Base-by-base conservation (phyloP, 37 sponge, comb jelly and placozoan genomes). In the Spongilla lacustris region DNA sequence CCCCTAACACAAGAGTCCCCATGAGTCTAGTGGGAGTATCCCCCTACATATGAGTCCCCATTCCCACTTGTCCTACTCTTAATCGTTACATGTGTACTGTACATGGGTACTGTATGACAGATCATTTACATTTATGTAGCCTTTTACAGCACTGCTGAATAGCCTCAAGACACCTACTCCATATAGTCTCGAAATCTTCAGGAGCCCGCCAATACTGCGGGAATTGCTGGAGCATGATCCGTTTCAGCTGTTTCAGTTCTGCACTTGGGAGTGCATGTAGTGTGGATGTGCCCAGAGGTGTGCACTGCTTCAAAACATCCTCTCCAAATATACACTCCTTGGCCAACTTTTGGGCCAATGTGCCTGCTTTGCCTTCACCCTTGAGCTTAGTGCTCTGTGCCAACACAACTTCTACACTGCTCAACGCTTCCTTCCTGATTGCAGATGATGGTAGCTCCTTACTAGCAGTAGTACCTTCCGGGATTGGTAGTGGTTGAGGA, bases 71-170 rank as follows among this genome's bases (percentile, higher is more conserved):
- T 46, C 46, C 46, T 46, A 46, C 46, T 46, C 8, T 46, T 46
- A 46, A 46, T 8, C 46, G 8, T 46, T 46, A 4, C 46, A 46
- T 46, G 46, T 8, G 46, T 46, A 46, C 46, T 46, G 8, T 46
- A n/a, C n/a, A n/a, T n/a, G n/a, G n/a, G n/a, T n/a, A n/a, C n/a
- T n/a, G n/a, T n/a, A n/a, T 46, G 46, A 46, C 46, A 46, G 46
- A 46, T 46, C 46, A 46, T 46, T 46, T 46, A 69, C n/a, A n/a
- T n/a, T n/a, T n/a, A n/a, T 11, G 71, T 28, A 69, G 28, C 28
- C 28, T 25, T 28, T 69, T 69, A 69, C 71, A 69, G 28, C 71
- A 69, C 28, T 69, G 71, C 71, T 69, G 71, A 8, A 69, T 28
- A 29, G 71, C 71, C 28, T 69, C 71, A 29, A 69, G 71, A 46